A percentile compares a stretch with the other conserved stretches of the same genome.
phyloP scores from a whole-genome alignment of 35 echinoderm and acorn worm genomes.

The Heliocidaris tuberculata region DNA sequence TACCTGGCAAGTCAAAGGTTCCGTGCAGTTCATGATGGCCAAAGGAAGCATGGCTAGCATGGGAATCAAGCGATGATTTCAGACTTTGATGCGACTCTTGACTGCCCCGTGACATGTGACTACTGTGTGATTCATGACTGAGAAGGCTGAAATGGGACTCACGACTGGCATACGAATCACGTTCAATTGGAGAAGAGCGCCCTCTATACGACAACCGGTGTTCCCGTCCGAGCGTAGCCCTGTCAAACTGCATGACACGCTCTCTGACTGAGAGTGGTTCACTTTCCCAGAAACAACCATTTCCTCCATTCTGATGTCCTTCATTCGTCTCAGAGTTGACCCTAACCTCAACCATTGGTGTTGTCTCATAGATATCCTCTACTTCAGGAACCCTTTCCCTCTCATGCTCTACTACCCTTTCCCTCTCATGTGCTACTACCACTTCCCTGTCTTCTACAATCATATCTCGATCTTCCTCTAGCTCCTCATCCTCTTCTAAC shows the following conservation, averaged over 20 bases:
- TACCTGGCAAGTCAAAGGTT: constrained; percentile 41
- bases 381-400: background rate
- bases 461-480: constrained; percentile 29
- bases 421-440: background rate
- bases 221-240: constrained; percentile 50
- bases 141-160: constrained; percentile 27
- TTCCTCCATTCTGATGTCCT: constrained; percentile 27
- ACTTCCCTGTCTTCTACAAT: background rate
- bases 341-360: constrained; percentile 31
- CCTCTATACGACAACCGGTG: constrained; percentile 24
- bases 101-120: constrained; percentile 35
- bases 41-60: constrained; percentile 26
- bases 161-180: constrained; percentile 41
- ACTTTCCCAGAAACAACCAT: background rate
- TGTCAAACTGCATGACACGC: constrained; percentile 52
- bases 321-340: background rate
- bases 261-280: constrained; percentile 38
- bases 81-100: constrained; percentile 46
- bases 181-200: constrained; percentile 26
- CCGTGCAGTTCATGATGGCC: constrained; percentile 41
- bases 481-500: constrained; percentile 56
- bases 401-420: background rate
- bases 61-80: constrained; percentile 34
- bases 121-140: constrained; percentile 51
- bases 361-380: constrained; percentile 14